A percentile compares a stretch with the other conserved stretches of the same genome.
Evolutionary conservation across 1,140 invertebrate species (phyloP).

Genomic region (Drosophila bipectinata): DNA sequence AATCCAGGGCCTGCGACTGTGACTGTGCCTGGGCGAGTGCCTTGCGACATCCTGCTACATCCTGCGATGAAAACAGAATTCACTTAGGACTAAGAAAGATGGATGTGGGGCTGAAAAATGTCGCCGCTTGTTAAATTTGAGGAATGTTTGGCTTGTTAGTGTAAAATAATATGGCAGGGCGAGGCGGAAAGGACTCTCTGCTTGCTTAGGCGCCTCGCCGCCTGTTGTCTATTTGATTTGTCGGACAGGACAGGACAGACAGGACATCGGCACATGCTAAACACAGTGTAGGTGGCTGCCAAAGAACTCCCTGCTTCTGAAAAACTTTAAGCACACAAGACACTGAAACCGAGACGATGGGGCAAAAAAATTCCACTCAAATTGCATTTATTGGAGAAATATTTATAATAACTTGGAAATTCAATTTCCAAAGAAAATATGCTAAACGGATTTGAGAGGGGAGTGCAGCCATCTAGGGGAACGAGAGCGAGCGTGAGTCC

Average conservation of each 20-base stretch:
- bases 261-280: slow-evolving; percentile 24
- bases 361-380: slow-evolving; percentile 65
- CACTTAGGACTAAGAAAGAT: slow-evolving; percentile 61
- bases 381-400: slow-evolving; percentile 77
- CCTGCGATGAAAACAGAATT: slow-evolving; percentile 43
- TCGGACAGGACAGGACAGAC: neutral
- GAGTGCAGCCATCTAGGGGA: slow-evolving; percentile 21
- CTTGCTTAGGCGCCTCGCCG: slow-evolving; percentile 21
- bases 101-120: slow-evolving; percentile 44
- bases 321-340: slow-evolving; percentile 10
- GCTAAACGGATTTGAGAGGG: slow-evolving; percentile 69
- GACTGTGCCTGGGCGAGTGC: no score
- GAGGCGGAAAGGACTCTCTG: slow-evolving; percentile 12
- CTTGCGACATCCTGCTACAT: slow-evolving; percentile 7
- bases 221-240: slow-evolving; percentile 54
- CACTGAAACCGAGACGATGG: slow-evolving; percentile 6
- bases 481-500: neutral
- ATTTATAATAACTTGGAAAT: slow-evolving; percentile 81
- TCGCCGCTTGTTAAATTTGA: slow-evolving; percentile 63
- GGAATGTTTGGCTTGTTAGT: slow-evolving; percentile 74
- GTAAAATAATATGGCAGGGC: slow-evolving; percentile 67
- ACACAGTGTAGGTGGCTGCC: slow-evolving; percentile 12
- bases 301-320: neutral
- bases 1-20: neutral
- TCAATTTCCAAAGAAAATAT: slow-evolving; percentile 82